phyloP scores from a whole-genome alignment of 2,113 vertebrate species.

The Pimephales promelas region DNA sequence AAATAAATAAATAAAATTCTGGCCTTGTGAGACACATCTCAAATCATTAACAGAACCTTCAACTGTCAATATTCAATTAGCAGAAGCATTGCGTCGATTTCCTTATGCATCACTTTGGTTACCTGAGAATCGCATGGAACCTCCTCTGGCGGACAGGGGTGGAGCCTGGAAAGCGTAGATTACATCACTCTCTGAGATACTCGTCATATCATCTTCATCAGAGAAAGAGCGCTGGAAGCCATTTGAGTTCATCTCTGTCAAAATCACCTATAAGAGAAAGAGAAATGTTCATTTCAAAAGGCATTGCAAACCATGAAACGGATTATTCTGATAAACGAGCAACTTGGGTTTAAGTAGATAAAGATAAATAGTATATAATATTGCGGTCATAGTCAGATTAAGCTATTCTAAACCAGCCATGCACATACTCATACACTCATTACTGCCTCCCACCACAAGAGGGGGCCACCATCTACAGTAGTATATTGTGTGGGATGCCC shows the following conservation, averaged over 20 bases:
- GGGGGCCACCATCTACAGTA: constrained; percentile 10
- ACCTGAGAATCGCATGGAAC: constrained; percentile 76
- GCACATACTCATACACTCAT: neutral
- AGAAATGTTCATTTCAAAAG: neutral
- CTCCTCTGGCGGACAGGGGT: constrained; percentile 61
- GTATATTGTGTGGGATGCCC: neutral
- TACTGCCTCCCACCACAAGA: neutral
- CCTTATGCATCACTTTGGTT: constrained; percentile 52
- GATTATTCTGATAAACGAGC: neutral
- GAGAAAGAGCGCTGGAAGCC: constrained; percentile 88
- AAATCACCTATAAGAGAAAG: constrained; percentile 79
- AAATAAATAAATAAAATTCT: neutral
- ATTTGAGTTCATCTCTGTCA: constrained; percentile 82
- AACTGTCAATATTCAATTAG: neutral
- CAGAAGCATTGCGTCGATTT: neutral
- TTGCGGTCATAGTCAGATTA: neutral
- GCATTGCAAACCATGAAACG: neutral
- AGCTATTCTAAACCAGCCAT: neutral
- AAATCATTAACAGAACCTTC: neutral
- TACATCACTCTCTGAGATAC: constrained; percentile 79
- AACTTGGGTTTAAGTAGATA: neutral
- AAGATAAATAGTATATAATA: too few species aligned
- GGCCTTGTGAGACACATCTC: neutral
- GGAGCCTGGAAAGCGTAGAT: constrained; percentile 89
- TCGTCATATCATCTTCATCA: constrained; percentile 84